Percentiles rank a stretch among this genome's conserved stretches.
Evolutionary conservation across 2,797 vertebrate species (phyloP).

Genomic region (Xenopus petersii): DNA sequence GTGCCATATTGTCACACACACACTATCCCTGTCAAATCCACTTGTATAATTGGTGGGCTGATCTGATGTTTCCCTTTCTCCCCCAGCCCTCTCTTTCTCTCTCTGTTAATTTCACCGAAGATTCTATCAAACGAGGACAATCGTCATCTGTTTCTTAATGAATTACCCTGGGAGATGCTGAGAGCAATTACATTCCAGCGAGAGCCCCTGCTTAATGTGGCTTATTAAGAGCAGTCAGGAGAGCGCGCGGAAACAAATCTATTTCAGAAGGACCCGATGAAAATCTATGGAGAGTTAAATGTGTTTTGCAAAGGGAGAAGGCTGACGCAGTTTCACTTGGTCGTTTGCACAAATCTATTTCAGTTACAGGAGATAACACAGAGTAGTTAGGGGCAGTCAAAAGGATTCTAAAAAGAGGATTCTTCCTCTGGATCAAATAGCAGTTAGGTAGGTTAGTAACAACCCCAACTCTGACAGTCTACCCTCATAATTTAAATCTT

Average conservation of each 20-base stretch:
- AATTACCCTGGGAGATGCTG: constrained; percentile 26
- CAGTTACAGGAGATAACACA: not conserved
- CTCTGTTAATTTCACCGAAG: constrained; percentile 10
- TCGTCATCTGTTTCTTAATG: constrained; percentile 22
- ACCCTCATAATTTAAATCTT: too few relatives aligned
- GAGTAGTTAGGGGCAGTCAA: not conserved
- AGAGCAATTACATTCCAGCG: constrained; percentile 5
- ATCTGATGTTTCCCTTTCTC: constrained; percentile 30
- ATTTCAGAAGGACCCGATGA: not conserved
- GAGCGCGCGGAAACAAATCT: not conserved
- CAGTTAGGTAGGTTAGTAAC: too few relatives aligned
- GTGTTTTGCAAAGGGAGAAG: not conserved
- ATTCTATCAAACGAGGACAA: constrained; percentile 34
- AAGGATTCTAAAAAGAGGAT: too few relatives aligned
- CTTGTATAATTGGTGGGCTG: constrained; percentile 42
- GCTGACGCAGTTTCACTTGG: too few relatives aligned
- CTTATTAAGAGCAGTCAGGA: constrained; percentile 8
- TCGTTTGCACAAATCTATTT: too few relatives aligned
- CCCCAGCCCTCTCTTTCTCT: constrained; percentile 11
- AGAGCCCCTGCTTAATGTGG: constrained; percentile 6
- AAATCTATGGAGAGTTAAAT: not conserved
- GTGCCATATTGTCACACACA: constrained; percentile 12
- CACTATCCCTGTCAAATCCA: constrained; percentile 33
- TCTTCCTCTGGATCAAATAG: too few relatives aligned
- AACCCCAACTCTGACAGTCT: too few relatives aligned